Percentiles rank a stretch among this genome's conserved stretches.
These are phyloP conservation scores for Anguilla megastoma DNA, from an alignment of 2,797 vertebrate species.

Conservation along the genomic window DNA sequence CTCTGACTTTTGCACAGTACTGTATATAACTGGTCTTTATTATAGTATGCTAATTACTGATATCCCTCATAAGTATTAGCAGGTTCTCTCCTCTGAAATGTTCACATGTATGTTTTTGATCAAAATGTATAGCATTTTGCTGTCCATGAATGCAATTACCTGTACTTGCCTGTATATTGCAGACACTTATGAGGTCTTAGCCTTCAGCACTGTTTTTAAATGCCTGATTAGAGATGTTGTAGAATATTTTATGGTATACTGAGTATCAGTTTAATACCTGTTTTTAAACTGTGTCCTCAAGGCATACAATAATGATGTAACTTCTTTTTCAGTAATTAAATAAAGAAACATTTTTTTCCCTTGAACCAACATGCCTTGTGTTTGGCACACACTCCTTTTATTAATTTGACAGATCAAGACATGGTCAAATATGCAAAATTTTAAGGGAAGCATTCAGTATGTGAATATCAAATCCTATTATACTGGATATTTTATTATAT, in stretches of 20 bases:
- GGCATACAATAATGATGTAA: conserved; percentile 42
- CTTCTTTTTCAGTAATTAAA: conserved; percentile 47
- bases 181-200: neutral
- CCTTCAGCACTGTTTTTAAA: conserved; percentile 22
- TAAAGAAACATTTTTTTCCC: neutral
- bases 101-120: no score
- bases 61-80: no score
- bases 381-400: neutral
- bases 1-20: no score
- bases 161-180: neutral
- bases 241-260: neutral
- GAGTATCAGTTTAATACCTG: neutral
- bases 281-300: neutral
- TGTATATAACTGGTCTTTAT: no score
- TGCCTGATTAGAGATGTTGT: neutral
- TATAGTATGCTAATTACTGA: no score
- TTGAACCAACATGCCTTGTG: neutral
- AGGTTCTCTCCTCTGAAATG: no score
- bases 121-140: neutral
- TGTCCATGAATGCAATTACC: neutral
- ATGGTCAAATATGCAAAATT: conserved; percentile 15
- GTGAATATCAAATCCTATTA: neutral
- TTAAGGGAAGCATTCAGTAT: neutral
- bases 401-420: conserved; percentile 30
- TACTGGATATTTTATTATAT: neutral